A percentile compares a stretch with the other conserved stretches of the same genome.
phyloP scores from a whole-genome alignment of 1,140 invertebrate species.

The Aphis craccivora region DNA sequence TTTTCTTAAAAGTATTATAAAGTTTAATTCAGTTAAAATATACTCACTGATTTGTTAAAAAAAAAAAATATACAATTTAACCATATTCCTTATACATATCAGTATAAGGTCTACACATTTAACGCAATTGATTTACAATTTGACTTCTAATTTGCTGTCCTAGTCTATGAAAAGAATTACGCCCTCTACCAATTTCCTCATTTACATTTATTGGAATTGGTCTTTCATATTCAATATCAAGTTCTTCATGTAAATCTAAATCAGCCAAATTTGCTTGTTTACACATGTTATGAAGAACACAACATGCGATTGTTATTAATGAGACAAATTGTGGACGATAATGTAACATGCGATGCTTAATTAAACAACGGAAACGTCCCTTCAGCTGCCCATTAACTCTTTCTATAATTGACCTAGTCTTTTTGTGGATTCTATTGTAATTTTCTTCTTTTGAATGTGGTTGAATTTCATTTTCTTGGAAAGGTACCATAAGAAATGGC shows the following conservation, averaged over 20 bases:
- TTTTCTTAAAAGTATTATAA: too few species aligned
- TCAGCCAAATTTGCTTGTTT: background rate
- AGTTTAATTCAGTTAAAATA: too few species aligned
- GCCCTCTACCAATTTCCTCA: background rate
- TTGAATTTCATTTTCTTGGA: background rate
- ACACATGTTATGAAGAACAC: constrained; percentile 4
- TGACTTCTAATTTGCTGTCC: background rate
- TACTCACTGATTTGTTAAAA: too few species aligned
- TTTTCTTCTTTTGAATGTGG: background rate
- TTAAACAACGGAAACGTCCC: background rate
- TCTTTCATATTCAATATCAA: background rate
- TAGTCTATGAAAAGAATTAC: background rate
- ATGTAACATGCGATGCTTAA: background rate
- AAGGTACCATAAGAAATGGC: background rate
- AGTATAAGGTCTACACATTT: background rate
- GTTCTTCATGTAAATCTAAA: background rate
- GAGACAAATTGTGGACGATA: background rate
- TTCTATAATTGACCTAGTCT: background rate
- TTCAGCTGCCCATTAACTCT: constrained; percentile 8
- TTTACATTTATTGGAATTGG: background rate
- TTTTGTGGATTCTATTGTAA: background rate
- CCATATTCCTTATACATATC: too few species aligned
- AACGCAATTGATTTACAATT: background rate
- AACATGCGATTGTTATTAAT: background rate
- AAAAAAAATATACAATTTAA: too few species aligned